Percentiles rank a stretch among this genome's conserved stretches.
phyloP scores from a whole-genome alignment of 2,113 vertebrate genomes.

The Cryptomyrus ogoouensis region DNA sequence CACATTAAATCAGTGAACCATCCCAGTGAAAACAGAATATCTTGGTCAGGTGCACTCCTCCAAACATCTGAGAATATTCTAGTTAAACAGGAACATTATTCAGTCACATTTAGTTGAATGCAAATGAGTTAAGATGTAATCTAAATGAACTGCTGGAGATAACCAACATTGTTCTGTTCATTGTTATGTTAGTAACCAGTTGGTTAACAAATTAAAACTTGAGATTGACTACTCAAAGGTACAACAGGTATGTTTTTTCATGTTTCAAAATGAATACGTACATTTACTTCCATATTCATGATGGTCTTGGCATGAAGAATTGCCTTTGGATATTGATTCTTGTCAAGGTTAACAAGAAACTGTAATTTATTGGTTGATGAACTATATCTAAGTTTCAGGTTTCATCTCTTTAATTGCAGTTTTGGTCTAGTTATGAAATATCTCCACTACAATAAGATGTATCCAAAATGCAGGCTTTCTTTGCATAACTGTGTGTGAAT shows the following conservation, averaged over 20 bases:
- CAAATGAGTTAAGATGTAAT: neutral
- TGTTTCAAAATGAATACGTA: neutral
- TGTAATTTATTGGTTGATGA: neutral
- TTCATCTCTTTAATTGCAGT: neutral
- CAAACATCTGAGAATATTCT: slow-evolving; percentile 1
- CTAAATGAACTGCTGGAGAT: neutral
- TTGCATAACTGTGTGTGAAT: neutral
- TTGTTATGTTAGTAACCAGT: neutral
- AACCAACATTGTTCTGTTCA: neutral
- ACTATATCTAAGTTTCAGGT: neutral
- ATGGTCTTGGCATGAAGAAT: neutral
- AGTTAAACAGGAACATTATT: neutral
- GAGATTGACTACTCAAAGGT: neutral
- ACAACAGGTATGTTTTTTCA: slow-evolving; percentile 4
- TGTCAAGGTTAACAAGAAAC: neutral
- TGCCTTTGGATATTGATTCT: neutral
- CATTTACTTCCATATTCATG: neutral
- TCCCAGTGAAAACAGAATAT: neutral
- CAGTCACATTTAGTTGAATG: neutral
- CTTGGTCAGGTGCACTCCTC: neutral
- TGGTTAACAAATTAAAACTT: slow-evolving; percentile 5
- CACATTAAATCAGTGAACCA: neutral
- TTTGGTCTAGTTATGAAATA: neutral
- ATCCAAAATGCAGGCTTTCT: neutral
- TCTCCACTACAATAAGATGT: neutral